A percentile compares a stretch with the other conserved stretches of the same genome.
Conservation (phyloP, 2,113 vertebrate species). For the Oreochromis niloticus region DNA sequence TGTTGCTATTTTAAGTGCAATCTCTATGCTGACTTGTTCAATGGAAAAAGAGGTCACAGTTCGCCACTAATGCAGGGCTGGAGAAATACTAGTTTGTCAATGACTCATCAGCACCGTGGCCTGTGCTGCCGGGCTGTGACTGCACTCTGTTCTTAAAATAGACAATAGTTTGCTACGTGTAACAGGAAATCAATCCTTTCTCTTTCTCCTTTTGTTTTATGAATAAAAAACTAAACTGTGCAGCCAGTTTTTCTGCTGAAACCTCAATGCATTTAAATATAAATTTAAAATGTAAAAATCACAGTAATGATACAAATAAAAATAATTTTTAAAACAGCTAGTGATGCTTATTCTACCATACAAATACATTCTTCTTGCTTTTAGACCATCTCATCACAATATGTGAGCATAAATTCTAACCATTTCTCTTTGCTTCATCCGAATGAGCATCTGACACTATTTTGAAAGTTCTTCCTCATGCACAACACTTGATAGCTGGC, state of each 20-base stretch:
- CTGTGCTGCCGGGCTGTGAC: fast-evolving
- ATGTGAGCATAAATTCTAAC: not conserved
- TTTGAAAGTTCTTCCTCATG: fast-evolving
- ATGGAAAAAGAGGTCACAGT: not conserved
- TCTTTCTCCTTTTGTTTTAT: not conserved
- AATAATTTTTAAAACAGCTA: fast-evolving
- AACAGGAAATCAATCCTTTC: not conserved
- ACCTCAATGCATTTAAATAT: not conserved
- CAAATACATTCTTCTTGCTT: not conserved
- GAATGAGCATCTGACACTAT: not conserved
- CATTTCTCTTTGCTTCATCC: fast-evolving
- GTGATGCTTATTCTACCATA: fast-evolving
- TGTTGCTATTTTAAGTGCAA: not conserved
- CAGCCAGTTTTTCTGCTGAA: not conserved
- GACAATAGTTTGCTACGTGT: not conserved
- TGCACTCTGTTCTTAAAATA: not conserved
- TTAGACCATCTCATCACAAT: fast-evolving
- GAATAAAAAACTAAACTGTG: not conserved
- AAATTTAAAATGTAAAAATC: fast-evolving
- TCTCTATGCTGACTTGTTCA: not conserved
- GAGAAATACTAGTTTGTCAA: not conserved
- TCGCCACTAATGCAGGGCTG: fast-evolving
- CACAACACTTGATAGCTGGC: not conserved
- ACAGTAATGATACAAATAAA: not conserved
- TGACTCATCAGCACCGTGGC: not conserved